Percentiles rank a stretch among this genome's conserved stretches.
Evolutionary conservation across 2,888 invertebrate species (phyloP).

Genomic region (Chymomyza fuscimana): DNA sequence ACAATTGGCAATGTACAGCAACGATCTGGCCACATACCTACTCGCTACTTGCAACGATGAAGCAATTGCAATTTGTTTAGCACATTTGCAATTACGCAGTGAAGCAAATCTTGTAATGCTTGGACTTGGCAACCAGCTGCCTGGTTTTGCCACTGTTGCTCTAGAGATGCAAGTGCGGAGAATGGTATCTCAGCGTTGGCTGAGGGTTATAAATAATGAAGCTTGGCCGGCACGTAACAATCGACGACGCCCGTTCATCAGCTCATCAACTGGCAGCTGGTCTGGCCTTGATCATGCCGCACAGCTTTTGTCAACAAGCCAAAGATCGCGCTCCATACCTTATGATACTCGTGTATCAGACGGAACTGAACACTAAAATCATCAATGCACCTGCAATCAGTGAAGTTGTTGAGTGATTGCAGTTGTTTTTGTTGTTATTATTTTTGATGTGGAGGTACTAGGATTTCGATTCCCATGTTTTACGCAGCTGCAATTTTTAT

Average conservation of each 20-base stretch:
- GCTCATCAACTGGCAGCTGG: conserved; percentile 24
- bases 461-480: conserved; percentile 50
- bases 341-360: not conserved
- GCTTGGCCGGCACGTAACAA: conserved; percentile 49
- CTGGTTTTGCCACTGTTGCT: conserved; percentile 3
- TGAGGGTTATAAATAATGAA: conserved; percentile 53
- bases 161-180: conserved; percentile 21
- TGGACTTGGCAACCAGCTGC: conserved; percentile 29
- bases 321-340: not conserved
- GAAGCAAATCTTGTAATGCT: conserved; percentile 4
- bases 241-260: conserved; percentile 52
- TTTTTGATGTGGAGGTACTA: conserved; percentile 33
- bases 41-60: conserved; percentile 15
- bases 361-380: not conserved
- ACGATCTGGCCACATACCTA: conserved; percentile 17
- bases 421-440: conserved; percentile 33
- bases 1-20: conserved; percentile 59
- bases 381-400: conserved; percentile 46
- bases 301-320: conserved; percentile 43
- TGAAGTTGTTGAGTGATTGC: conserved; percentile 53
- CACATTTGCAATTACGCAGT: conserved; percentile 52
- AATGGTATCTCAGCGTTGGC: not conserved
- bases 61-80: conserved; percentile 55
- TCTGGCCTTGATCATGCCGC: conserved; percentile 61
- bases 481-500: conserved; percentile 55